Base-by-base conservation (phyloP, 1,140 invertebrate genomes). In the Drosophila pectinifera region DNA sequence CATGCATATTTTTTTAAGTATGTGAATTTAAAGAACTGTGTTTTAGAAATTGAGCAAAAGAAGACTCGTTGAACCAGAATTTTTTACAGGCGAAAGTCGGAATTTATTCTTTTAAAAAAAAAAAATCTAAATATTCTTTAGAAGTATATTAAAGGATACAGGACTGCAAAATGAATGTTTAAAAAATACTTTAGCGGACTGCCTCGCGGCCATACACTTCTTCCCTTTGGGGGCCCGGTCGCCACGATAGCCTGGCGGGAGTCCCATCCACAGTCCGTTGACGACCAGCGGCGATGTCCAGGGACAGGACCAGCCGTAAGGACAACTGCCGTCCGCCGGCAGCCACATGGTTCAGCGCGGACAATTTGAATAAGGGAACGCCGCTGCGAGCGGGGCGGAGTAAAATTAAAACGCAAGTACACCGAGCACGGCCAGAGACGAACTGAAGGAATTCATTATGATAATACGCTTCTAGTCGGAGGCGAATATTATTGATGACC, bases 381-480 rank as follows among this genome's bases (percentile, higher is more conserved):
- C 46, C 13, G 22, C 6, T 22, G 48, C 16, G 24, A 41, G n/a
- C n/a, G 22, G 22, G 4, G 43, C 48, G 31, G 31, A 43, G 43
- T 67, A 55, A 38, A 41, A 56, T 70, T 57, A 46, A 39, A 39
- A 72, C 22, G 54, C 31, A 59, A 67, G 73, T 39, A 56, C 55
- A 67, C 73, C 39, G 55, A 34, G 45, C 48, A 51, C 43, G 43
- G 53, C 70, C 24, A 74, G 46, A 56, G 49, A 34, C 34, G 42
- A 57, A 73, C 69, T 65, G 46, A 61, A 58, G 46, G 64, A 64
- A 68, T 84, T 80, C 84, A 89, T 88, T 89, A 88, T 89, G 57
- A 61, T 80, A 88, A 88, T 88, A 80, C 77, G 78, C 80, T 80
- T 78, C 28, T 20, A 57, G 55, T 8, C 41, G 20, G 42, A 45